Evolutionary conservation across 2,113 vertebrate genomes (phyloP), one percentile per base, ranked within the genome.

Genomic region (Channa argus): DNA sequence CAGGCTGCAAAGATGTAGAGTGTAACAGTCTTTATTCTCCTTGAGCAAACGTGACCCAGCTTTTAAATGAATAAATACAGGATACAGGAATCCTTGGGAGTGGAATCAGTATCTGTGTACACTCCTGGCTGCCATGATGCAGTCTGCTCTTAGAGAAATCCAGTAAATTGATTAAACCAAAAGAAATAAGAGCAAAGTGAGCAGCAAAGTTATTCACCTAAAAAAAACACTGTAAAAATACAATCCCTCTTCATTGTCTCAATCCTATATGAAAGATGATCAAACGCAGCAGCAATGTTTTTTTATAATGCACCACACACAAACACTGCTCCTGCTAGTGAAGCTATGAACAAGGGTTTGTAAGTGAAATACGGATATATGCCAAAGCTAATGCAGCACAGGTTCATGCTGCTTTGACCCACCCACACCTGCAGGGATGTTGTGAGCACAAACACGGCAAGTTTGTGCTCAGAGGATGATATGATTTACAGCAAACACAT

Each of bases 11-110:
- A 85, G 50, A 83, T 86, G 44, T 4, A 68, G 63, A 88, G 53
- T 41, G 56, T 80, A 6, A 24, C 5, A n/a, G 33, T 83, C 45
- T 91, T 89, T 89, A 88, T 87, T 90, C 51, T 77, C 46, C 44
- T 71, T 55, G 41, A 87, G 33, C 67, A 79, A 78, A 77, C 71
- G 56, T 65, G 63, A 70, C 69, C 75, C 52, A 77, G 73, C 37
- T 59, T 77, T 78, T 74, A 7, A 51, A 49, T 67, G 81, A 80
- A 76, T 79, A 85, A 86, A 80, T 75, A 78, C 55, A 88, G 70
- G 75, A 74, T 50, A 60, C 73, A 74, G 50, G 3, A 34, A 47
- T 54, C 63, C 43, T 50, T 52, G 43, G 34, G 75, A 52, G 59
- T 7, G 5, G 33, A 49, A 24, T 41, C 38, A 37, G 59, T 60